Evolutionary conservation across 2,113 vertebrate genomes (phyloP), one percentile per base, ranked within the genome.

Genomic region (Phalacrocorax carbo): DNA sequence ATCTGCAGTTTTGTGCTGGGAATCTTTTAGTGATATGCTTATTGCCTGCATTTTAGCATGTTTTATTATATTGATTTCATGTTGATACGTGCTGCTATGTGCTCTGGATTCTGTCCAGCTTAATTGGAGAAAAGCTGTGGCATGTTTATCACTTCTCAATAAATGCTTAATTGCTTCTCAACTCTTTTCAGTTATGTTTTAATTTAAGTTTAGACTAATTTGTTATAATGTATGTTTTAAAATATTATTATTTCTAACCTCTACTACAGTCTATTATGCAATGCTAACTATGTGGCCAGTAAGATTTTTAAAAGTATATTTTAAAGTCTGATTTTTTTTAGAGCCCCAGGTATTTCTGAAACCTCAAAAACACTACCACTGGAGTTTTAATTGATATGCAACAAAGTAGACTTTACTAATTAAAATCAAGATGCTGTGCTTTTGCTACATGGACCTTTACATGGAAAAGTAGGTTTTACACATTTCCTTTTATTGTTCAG

Each of bases 321-420:
- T 97, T 97, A 96, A 95, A 97, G 92, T 94, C 92, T 90, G 62
- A 91, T 93, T 97, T 98, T 98, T 98, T 98, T 97, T 97, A 97
- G 96, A 97, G 97, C 97, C 97, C 96, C 92, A 96, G 96, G 97
- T 98, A 96, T 96, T 97, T 95, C 89, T 94, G 90, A 97, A 97
- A 93, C 91, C 96, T 96, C 23, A 95, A 93, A 97, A 96, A 79
- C 90, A 52, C 90, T 90, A 87, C 96, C 93, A 71, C 95, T 92
- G 76, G 95, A 93, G 96, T 98, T 98, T 98, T 98, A 98, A 98
- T 98, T 98, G 98, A 98, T 98, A 98, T 98, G 98, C 98, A 98
- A 98, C 98, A 97, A 98, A 98, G 98, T 97, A 97, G 97, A 97
- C 97, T 98, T 98, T 98, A 97, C 98, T 98, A 98, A 98, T 98